phyloP scores from a whole-genome alignment of 2,888 invertebrate genomes.

The Pomacea canaliculata region DNA sequence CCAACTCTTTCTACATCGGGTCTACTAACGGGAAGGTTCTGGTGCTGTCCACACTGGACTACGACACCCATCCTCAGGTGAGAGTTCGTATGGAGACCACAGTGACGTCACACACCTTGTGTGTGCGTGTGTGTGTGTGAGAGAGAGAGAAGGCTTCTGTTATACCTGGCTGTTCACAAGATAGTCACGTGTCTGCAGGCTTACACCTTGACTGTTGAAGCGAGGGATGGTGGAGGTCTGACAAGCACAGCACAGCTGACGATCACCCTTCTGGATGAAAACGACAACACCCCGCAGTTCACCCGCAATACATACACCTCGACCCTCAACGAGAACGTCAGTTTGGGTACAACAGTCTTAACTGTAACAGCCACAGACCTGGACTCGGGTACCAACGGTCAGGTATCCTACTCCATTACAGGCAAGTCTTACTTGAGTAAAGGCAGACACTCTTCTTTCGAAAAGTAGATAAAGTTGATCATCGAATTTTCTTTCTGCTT shows the following conservation, averaged over 20 bases:
- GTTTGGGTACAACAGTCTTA: conserved; percentile 21
- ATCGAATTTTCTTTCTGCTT: too few relatives aligned
- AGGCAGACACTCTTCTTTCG: too few relatives aligned
- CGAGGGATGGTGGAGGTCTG: conserved; percentile 41
- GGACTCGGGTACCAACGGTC: conserved; percentile 45
- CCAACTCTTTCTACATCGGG: conserved; percentile 41
- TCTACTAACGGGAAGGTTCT: conserved; percentile 39
- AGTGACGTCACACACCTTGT: too few relatives aligned
- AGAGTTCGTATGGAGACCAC: background rate
- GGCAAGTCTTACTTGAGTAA: background rate
- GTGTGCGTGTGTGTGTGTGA: too few relatives aligned
- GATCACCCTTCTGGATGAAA: conserved; percentile 43
- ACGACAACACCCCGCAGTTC: conserved; percentile 49
- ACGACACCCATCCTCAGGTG: conserved; percentile 42
- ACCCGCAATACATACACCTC: conserved; percentile 34
- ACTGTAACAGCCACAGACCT: conserved; percentile 34
- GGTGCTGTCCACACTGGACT: conserved; percentile 49
- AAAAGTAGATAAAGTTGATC: too few relatives aligned
- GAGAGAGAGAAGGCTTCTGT: too few relatives aligned
- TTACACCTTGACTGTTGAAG: conserved; percentile 42
- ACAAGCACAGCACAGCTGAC: conserved; percentile 39
- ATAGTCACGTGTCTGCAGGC: conserved; percentile 1
- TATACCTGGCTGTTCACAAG: too few relatives aligned
- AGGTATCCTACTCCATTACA: conserved; percentile 43
- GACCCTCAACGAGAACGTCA: conserved; percentile 42